A percentile compares a stretch with the other conserved stretches of the same genome.
These are phyloP conservation scores for Macrophya alboannulata DNA, from an alignment of 2,888 invertebrate species.

Conservation along the genomic window DNA sequence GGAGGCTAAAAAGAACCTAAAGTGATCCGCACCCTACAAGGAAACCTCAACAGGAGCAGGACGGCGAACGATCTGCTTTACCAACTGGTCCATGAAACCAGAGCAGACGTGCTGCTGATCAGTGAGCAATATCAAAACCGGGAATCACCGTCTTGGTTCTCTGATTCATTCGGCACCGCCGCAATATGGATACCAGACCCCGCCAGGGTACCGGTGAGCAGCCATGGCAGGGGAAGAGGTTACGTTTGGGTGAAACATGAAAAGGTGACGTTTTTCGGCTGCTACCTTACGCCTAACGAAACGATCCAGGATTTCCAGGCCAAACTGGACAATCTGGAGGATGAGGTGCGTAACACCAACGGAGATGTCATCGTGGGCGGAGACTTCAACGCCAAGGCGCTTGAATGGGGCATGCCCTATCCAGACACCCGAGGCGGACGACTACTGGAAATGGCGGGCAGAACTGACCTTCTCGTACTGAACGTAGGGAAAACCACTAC, in stretches of 20 bases:
- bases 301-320: constrained; percentile 32
- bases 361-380: background rate
- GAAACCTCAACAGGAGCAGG: constrained; percentile 62
- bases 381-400: background rate
- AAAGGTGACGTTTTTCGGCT: constrained; percentile 55
- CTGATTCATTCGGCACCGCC: constrained; percentile 42
- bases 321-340: background rate
- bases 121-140: constrained; percentile 59
- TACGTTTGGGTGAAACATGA: constrained; percentile 56
- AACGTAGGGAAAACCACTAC: background rate
- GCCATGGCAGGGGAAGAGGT: background rate
- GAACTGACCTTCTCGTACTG: background rate
- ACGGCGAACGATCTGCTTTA: constrained; percentile 59
- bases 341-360: background rate
- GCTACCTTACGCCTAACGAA: constrained; percentile 56
- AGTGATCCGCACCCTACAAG: constrained; percentile 60
- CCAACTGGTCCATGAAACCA: constrained; percentile 53
- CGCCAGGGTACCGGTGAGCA: background rate
- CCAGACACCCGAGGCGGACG: background rate
- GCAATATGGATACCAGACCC: constrained; percentile 53
- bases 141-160: constrained; percentile 31
- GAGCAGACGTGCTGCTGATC: constrained; percentile 55
- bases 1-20: constrained; percentile 4
- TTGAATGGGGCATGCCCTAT: background rate
- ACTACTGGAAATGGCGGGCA: background rate